These are phyloP conservation scores for Nemurella pictetii DNA, from an alignment of 2,888 invertebrate species.

Conservation along the genomic window DNA sequence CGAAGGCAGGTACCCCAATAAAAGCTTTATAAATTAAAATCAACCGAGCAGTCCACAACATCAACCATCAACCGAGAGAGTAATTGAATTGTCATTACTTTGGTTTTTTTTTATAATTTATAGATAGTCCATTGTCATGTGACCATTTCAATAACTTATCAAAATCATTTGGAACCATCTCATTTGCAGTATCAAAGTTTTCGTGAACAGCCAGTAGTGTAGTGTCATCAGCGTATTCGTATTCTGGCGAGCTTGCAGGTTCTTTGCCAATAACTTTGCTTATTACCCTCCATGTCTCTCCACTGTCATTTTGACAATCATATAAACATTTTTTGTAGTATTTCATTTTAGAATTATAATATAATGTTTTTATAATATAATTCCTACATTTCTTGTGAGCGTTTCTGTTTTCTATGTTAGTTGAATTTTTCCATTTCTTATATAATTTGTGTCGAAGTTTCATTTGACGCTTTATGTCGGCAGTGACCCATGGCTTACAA, in stretches of 20 bases:
- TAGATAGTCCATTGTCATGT: not conserved
- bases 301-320: not conserved
- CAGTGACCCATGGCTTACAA: not conserved
- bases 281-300: not conserved
- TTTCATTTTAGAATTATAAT: constrained; percentile 11
- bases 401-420: not conserved
- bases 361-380: not conserved
- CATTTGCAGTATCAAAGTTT: not conserved
- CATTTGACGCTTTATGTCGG: not conserved
- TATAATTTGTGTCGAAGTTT: not conserved
- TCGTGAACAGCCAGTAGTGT: too few species aligned
- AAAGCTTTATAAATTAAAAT: too few species aligned
- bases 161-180: not conserved
- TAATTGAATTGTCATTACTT: too few species aligned
- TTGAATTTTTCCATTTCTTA: not conserved
- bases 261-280: not conserved
- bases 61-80: too few species aligned
- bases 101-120: not conserved
- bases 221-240: too few species aligned
- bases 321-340: constrained; percentile 6
- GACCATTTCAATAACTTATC: not conserved
- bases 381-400: not conserved
- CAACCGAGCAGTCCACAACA: too few species aligned
- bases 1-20: too few species aligned
- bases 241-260: too few species aligned